Base-by-base conservation (phyloP, 2,113 vertebrate genomes). In the Equus quagga region DNA sequence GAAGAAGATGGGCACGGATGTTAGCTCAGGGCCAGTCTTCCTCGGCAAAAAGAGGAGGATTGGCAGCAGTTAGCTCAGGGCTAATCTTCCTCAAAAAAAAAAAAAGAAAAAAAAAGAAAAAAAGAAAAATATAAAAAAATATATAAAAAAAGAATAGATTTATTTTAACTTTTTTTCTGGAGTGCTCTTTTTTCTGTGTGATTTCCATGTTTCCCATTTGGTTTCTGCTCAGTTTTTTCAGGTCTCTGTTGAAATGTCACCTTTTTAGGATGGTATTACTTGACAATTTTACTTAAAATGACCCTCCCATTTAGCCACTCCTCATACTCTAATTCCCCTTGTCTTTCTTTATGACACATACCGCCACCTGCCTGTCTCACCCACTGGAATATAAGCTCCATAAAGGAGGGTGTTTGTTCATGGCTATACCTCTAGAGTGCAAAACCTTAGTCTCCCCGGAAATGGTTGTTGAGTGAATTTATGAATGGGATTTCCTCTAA, bases 181-280 rank as follows among this genome's bases (percentile, higher is more conserved):
- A 72, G 76, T 28, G 21, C 13, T 64, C 9, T 94, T 89, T 41
- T 67, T 89, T 73, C 26, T 24, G 6, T 7, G n/a, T 80, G 60
- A 33, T 65, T 89, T 89, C 31, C 11, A 15, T 81, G 64, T 62
- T 72, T 28, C 33, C 28, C 62, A 51, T 51, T 51, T 78, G 54
- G 28, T 65, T 96, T 88, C 56, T 5, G 33, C 36, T 79, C 56
- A 10, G 0, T 78, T 82, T 87, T 92, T 97, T 79, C 23, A 56
- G 13, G 18, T 89, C 15, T 86, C 56, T 89, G 56, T 97, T 94
- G 41, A 96, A 94, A 85, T 89, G 54, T 92, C 75, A 69, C 24
- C 56, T 87, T 87, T 95, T 75, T 21, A 80, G 46, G 36, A 23
- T 58, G 41, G 17, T 33, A 31, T 70, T 83, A 54, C 62, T 31